Conservation (phyloP, 2,113 vertebrate genomes). For the Ancistrus triradiatus region DNA sequence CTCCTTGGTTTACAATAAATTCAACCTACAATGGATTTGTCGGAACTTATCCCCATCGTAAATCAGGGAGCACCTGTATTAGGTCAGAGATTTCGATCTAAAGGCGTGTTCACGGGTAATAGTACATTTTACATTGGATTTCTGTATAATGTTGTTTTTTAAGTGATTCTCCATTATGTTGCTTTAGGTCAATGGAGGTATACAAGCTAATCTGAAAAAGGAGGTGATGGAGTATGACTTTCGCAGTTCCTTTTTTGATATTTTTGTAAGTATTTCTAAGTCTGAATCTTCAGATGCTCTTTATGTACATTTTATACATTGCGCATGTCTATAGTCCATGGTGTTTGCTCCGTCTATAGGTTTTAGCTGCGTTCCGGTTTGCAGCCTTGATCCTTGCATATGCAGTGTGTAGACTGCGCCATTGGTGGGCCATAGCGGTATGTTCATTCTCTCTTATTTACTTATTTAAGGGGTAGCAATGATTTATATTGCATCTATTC, state of each 20-base stretch:
- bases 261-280: background rate
- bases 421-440: conserved; percentile 97
- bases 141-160: too few species aligned
- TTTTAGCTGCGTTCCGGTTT: conserved; percentile 91
- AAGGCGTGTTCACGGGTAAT: too few species aligned
- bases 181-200: conserved; percentile 81
- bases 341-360: conserved; percentile 59
- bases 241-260: conserved; percentile 87
- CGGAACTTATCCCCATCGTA: too few species aligned
- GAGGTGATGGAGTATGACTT: conserved; percentile 91
- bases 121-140: too few species aligned
- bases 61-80: too few species aligned
- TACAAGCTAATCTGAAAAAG: conserved; percentile 75
- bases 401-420: conserved; percentile 85
- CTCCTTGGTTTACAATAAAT: too few species aligned
- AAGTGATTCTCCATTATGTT: background rate
- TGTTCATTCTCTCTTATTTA: conserved; percentile 56
- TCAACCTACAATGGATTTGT: too few species aligned
- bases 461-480: too few species aligned
- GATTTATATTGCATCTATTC: too few species aligned
- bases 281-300: background rate
- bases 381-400: conserved; percentile 88
- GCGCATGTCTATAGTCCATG: background rate
- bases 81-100: too few species aligned
- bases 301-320: background rate